These are phyloP conservation scores for Pseudotriccus pelzelni DNA, from an alignment of 2,797 vertebrate genomes.

Conservation along the genomic window DNA sequence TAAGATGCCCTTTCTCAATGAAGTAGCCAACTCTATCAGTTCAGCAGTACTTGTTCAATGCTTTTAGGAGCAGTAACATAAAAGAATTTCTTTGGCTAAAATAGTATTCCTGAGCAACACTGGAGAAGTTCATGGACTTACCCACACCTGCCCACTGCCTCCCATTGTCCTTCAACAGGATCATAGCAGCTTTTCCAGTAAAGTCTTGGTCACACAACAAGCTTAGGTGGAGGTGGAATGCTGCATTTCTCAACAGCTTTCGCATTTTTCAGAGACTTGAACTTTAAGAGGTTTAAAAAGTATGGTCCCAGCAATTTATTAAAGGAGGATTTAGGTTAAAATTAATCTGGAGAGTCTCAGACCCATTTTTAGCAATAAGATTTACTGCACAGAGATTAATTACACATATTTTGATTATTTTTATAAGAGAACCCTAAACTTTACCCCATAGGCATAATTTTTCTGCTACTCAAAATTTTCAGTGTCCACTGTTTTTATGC, in stretches of 20 bases:
- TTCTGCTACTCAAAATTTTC: neutral
- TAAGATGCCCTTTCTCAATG: neutral
- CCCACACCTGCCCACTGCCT: neutral
- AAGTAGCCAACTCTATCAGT: neutral
- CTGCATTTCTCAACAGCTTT: conserved; percentile 2
- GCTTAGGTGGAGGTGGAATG: neutral
- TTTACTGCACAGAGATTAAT: neutral
- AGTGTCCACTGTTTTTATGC: neutral
- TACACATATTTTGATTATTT: neutral
- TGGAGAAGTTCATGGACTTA: neutral
- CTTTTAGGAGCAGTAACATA: neutral
- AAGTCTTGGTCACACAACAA: neutral
- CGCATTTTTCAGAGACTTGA: conserved; percentile 30
- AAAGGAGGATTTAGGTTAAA: neutral
- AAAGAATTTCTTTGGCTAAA: neutral
- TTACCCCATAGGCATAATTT: neutral
- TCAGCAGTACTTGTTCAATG: neutral
- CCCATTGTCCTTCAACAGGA: neutral
- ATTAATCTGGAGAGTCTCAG: neutral
- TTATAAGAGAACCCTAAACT: neutral
- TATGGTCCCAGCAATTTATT: neutral
- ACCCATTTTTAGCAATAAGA: neutral
- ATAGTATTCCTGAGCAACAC: neutral
- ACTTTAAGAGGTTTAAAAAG: conserved; percentile 25
- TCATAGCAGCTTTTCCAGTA: neutral